These are phyloP conservation scores for Aphaenogaster floridana DNA, from an alignment of 1,140 invertebrate genomes.

Conservation along the genomic window DNA sequence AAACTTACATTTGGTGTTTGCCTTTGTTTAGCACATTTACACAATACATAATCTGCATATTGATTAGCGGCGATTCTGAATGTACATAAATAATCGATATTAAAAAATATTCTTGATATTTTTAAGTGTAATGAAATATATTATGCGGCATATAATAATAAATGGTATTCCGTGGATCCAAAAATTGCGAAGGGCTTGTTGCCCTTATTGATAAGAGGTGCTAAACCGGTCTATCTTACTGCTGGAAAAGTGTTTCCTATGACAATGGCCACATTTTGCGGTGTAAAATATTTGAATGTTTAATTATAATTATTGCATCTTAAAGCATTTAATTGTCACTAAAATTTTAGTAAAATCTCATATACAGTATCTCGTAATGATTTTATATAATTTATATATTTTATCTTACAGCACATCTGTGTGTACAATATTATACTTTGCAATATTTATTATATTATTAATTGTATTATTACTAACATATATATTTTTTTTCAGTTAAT, in stretches of 20 bases:
- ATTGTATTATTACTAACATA: too few relatives aligned
- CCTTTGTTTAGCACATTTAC: not conserved
- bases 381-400: too few relatives aligned
- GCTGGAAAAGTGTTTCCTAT: conserved; percentile 57
- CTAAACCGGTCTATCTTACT: conserved; percentile 42
- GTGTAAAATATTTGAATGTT: not conserved
- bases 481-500: too few relatives aligned
- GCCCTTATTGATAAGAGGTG: conserved; percentile 28
- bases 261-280: conserved; percentile 27
- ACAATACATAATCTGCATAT: not conserved
- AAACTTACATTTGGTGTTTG: too few relatives aligned
- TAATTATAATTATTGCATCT: not conserved
- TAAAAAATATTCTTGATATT: not conserved
- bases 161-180: conserved; percentile 2
- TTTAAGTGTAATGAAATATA: conserved; percentile 30
- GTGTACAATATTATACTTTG: too few relatives aligned
- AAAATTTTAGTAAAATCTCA: not conserved
- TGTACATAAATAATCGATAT: not conserved
- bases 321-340: not conserved
- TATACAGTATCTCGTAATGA: not conserved
- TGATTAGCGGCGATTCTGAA: too few relatives aligned
- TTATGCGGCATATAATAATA: not conserved
- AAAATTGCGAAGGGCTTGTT: conserved; percentile 23
- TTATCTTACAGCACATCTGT: too few relatives aligned
- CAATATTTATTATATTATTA: too few relatives aligned